A percentile compares a stretch with the other conserved stretches of the same genome.
Evolutionary conservation across 2,888 invertebrate genomes (phyloP).

Genomic region (Eupithecia inturbata): DNA sequence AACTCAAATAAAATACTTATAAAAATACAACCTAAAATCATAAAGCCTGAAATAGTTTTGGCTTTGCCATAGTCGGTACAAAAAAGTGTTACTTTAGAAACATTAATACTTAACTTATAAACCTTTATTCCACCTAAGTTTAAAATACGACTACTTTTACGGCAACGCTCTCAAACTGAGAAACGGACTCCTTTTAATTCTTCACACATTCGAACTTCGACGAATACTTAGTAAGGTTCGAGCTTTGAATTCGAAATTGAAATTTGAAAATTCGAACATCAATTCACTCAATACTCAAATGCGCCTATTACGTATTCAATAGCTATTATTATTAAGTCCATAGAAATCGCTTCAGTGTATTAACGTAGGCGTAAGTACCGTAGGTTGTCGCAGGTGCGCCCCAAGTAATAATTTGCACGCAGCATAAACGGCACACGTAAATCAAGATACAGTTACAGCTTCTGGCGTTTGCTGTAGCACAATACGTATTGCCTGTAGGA

Average conservation of each 20-base stretch:
- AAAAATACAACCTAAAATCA: not conserved
- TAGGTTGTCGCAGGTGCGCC: conserved; percentile 63
- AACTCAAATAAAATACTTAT: too few species aligned
- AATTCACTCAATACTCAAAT: conserved; percentile 38
- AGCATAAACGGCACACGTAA: conserved; percentile 61
- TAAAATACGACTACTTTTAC: not conserved
- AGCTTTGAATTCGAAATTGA: not conserved
- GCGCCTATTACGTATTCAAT: conserved; percentile 38
- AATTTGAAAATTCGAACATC: not conserved
- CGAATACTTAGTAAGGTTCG: not conserved
- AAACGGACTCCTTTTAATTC: not conserved
- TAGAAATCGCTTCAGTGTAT: conserved; percentile 51
- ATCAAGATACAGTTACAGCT: conserved; percentile 60
- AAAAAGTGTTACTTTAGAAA: not conserved
- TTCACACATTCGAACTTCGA: not conserved
- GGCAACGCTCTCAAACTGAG: not conserved
- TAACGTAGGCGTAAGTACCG: conserved; percentile 40
- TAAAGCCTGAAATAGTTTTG: not conserved
- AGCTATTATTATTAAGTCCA: conserved; percentile 45
- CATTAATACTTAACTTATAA: too few species aligned
- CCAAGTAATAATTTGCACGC: conserved; percentile 70
- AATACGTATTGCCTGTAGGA: not conserved
- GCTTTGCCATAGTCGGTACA: not conserved
- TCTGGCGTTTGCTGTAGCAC: conserved; percentile 16
- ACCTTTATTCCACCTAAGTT: not conserved